A percentile compares a stretch with the other conserved stretches of the same genome.
Evolutionary conservation across 1,140 invertebrate genomes (phyloP).

Genomic region (Arion vulgaris): DNA sequence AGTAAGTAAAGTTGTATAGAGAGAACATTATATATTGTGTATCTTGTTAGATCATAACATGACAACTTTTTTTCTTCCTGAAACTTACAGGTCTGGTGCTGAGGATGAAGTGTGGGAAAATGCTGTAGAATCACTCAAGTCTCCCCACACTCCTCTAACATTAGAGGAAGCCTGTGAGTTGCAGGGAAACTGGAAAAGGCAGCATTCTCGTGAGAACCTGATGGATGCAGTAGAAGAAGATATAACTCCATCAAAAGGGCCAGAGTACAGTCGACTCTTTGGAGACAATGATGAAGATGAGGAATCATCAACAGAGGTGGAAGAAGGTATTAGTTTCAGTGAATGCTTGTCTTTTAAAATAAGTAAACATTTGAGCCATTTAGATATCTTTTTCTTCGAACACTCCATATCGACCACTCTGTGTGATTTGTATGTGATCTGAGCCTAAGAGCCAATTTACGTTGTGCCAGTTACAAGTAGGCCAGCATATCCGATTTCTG

Average conservation of each 20-base stretch:
- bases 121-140: slow-evolving; percentile 36
- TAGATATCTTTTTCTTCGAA: too few species aligned
- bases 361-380: too few species aligned
- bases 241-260: slow-evolving; percentile 41
- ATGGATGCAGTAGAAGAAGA: slow-evolving; percentile 46
- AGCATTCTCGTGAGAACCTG: slow-evolving; percentile 60
- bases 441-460: too few species aligned
- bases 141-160: slow-evolving; percentile 47
- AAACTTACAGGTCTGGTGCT: slow-evolving; percentile 55
- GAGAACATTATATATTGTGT: too few species aligned
- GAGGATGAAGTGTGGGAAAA: slow-evolving; percentile 74
- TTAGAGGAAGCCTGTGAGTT: slow-evolving; percentile 58
- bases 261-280: slow-evolving; percentile 47
- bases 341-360: too few species aligned
- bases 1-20: too few species aligned
- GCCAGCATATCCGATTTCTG: too few species aligned
- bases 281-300: slow-evolving; percentile 42
- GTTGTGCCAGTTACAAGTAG: too few species aligned
- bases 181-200: slow-evolving; percentile 54
- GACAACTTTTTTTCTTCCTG: slow-evolving; percentile 17
- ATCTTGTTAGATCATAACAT: too few species aligned
- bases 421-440: too few species aligned
- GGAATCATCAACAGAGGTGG: slow-evolving; percentile 43
- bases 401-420: too few species aligned
- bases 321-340: slow-evolving; percentile 25